Evolutionary conservation across 2,888 invertebrate genomes (phyloP).

Genomic region (Coleophora flavipennella): DNA sequence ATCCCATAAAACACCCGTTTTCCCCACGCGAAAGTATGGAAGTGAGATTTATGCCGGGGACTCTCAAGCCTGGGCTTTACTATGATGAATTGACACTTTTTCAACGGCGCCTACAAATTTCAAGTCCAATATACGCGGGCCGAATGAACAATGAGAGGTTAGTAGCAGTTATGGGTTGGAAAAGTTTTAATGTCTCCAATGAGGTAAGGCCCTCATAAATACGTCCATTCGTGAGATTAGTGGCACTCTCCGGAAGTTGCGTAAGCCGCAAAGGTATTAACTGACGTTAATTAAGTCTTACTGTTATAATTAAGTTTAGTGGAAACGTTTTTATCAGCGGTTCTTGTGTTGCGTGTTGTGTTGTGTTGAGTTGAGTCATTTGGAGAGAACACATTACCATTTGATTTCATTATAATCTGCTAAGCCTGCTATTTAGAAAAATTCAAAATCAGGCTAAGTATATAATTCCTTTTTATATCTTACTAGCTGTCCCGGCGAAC

Average conservation of each 20-base stretch:
- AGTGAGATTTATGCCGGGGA: constrained; percentile 71
- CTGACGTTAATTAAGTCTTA: constrained; percentile 37
- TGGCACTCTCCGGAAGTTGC: constrained; percentile 47
- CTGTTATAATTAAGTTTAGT: constrained; percentile 18
- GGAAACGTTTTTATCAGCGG: constrained; percentile 15
- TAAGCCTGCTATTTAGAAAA: too few species aligned
- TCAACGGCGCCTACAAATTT: constrained; percentile 67
- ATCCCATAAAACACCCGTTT: constrained; percentile 72
- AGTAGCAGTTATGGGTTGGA: constrained; percentile 54
- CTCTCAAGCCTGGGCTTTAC: constrained; percentile 66
- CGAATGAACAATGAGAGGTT: constrained; percentile 66
- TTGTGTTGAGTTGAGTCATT: too few species aligned
- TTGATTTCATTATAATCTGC: too few species aligned
- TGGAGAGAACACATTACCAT: too few species aligned
- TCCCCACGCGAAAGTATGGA: constrained; percentile 71
- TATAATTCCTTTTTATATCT: too few species aligned
- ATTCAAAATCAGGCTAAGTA: too few species aligned
- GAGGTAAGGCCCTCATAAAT: constrained; percentile 60
- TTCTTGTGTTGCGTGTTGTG: constrained; percentile 1
- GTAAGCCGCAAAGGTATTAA: constrained; percentile 29
- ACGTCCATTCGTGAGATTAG: constrained; percentile 57
- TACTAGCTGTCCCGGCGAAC: too few species aligned
- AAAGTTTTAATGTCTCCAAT: constrained; percentile 68
- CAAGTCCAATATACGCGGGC: constrained; percentile 65
- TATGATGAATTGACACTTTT: constrained; percentile 73